Evolutionary conservation across 2,113 vertebrate species (phyloP), one percentile per base, ranked within the genome.

Genomic region (Grus americana): DNA sequence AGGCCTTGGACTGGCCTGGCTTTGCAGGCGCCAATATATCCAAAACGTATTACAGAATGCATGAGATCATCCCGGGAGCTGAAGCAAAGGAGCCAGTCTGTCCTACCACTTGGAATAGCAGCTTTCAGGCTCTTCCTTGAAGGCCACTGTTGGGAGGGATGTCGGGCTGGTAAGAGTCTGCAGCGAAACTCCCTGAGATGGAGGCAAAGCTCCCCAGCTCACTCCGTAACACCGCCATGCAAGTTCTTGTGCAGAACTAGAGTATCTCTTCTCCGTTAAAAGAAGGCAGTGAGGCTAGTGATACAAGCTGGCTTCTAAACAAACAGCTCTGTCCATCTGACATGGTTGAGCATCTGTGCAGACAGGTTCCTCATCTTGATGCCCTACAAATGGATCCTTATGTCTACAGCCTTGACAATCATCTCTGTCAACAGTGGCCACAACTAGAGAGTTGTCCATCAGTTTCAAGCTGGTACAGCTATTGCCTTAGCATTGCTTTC

Each of bases 291-390:
- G 11, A 61, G 8, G 40, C 36, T 21, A 42, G 2, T 7, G 13
- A 30, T 83, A 50, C 5, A 67, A 79, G 21, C 17, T 42, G 6
- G 11, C 4, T 71, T 22, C 32, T 38, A 65, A 22, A 27, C 8
- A 15, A 71, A 63, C 10, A 54, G 22, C 22, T 68, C 26, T 49
- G 32, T 49, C 38, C 14, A 15, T 5, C 23, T 27, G 12, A 72
- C 2, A 3, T 1, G 8, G 27, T 12, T 0, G 2, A 29, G n/a
- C 4, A 24, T 19, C 4, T 23, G 30, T 0, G 1, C 46, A 44
- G 24, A 57, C 24, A 16, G 8, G 11, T 11, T 55, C 34, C 55
- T 78, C 26, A 67, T 15, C 15, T 12, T 36, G n/a, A 72, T 1
- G 7, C 11, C 14, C 38, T 18, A 70, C 0, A 0, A 81, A 52